A percentile compares a stretch with the other conserved stretches of the same genome.
Conservation (phyloP, 2,113 vertebrate species). For the Panurus biarmicus region DNA sequence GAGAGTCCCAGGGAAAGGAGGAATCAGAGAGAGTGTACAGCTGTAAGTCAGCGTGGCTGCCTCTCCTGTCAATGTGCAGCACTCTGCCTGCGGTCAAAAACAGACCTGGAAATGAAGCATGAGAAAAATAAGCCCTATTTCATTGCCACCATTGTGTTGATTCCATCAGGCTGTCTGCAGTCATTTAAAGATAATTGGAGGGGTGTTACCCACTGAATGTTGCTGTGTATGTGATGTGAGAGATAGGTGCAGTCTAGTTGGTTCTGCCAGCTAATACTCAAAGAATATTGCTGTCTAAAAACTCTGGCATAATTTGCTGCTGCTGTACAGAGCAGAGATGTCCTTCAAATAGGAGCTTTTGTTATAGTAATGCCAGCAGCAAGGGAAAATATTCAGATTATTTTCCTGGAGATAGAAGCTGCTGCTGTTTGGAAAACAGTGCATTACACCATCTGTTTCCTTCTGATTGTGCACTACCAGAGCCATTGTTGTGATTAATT, state of each 20-base stretch:
- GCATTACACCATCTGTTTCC: constrained; percentile 62
- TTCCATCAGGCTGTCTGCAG: background rate
- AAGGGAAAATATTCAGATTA: constrained; percentile 34
- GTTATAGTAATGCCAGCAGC: background rate
- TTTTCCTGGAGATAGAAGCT: constrained; percentile 39
- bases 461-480: constrained; percentile 3
- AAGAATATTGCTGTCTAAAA: background rate
- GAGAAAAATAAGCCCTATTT: background rate
- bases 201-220: background rate
- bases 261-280: background rate
- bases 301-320: background rate
- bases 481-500: constrained; percentile 55
- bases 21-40: background rate
- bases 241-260: background rate
- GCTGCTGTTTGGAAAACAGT: constrained; percentile 32
- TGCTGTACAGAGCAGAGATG: background rate
- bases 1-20: background rate
- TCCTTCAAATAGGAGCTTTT: background rate
- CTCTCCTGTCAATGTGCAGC: background rate
- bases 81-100: background rate
- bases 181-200: background rate
- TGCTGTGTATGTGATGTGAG: background rate
- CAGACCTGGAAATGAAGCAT: background rate
- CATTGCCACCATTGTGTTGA: background rate
- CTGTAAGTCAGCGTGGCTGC: background rate